Conservation (phyloP, 2,888 invertebrate genomes). For the Trichopria drosophilae region DNA sequence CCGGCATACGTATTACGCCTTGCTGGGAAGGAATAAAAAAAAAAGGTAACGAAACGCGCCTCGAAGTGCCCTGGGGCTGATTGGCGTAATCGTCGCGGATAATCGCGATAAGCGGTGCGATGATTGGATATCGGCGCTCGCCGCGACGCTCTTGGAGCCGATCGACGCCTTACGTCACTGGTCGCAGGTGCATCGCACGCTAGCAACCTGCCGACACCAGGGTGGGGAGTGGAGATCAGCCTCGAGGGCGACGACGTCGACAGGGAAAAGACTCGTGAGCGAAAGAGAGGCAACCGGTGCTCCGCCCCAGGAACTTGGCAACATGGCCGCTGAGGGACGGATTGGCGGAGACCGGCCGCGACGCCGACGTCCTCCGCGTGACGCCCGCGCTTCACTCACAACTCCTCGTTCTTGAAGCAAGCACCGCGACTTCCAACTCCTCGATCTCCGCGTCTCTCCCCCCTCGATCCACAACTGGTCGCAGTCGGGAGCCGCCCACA, state of each 20-base stretch:
- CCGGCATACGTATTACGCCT: too few species aligned
- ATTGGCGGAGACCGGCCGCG: conserved; percentile 64
- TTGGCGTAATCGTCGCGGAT: too few species aligned
- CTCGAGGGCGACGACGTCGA: conserved; percentile 7
- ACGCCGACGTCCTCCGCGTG: conserved; percentile 53
- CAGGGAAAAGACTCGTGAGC: conserved; percentile 1
- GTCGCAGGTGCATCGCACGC: conserved; percentile 42
- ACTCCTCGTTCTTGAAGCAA: conserved; percentile 19
- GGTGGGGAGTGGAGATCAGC: conserved; percentile 21
- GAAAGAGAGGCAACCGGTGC: conserved; percentile 54
- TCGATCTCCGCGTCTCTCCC: conserved; percentile 41
- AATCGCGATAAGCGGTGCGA: too few species aligned
- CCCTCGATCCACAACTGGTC: conserved; percentile 44
- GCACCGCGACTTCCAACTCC: conserved; percentile 23
- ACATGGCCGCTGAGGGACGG: conserved; percentile 68
- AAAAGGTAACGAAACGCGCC: too few species aligned
- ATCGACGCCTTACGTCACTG: conserved; percentile 42
- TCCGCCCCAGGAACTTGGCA: conserved; percentile 66
- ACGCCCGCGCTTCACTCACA: conserved; percentile 57
- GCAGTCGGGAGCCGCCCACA: conserved; percentile 49
- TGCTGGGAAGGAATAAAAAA: too few species aligned
- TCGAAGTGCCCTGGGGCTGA: too few species aligned
- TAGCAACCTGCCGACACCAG: too few species aligned
- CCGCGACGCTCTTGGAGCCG: too few species aligned
- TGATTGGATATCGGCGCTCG: too few species aligned